Conservation (phyloP, 1,140 invertebrate species). For the Macrostomum lignano region DNA sequence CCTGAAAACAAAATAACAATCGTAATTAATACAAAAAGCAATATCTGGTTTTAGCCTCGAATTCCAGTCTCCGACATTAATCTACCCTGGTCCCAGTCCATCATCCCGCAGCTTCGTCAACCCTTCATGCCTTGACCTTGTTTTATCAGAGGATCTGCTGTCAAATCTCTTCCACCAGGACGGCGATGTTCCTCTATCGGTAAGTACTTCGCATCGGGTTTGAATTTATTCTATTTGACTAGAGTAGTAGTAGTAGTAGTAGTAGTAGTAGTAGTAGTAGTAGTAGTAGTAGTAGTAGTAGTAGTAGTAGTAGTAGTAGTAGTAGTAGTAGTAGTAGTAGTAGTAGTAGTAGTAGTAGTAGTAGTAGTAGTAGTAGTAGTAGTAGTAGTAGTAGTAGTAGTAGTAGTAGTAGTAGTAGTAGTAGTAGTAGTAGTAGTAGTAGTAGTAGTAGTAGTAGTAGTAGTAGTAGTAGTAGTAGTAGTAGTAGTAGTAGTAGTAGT, state of each 20-base stretch:
- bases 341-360: conserved; percentile 2
- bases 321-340: conserved; percentile 2
- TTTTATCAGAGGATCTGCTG: too few species aligned
- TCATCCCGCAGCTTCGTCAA: too few species aligned
- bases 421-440: conserved; percentile 2
- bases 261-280: conserved; percentile 2
- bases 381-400: conserved; percentile 2
- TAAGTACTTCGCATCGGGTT: too few species aligned
- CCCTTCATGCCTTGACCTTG: too few species aligned
- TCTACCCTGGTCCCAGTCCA: too few species aligned
- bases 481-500: conserved; percentile 2
- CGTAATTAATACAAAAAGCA: too few species aligned
- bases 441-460: conserved; percentile 2
- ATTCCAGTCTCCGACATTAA: too few species aligned
- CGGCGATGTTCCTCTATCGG: too few species aligned
- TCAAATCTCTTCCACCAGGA: too few species aligned
- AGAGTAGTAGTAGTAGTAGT: conserved; percentile 2
- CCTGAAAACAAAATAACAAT: too few species aligned
- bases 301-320: conserved; percentile 2
- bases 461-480: conserved; percentile 2
- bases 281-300: conserved; percentile 2
- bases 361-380: conserved; percentile 2
- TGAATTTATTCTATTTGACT: too few species aligned
- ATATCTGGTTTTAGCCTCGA: too few species aligned
- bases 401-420: conserved; percentile 2